Base-by-base conservation (phyloP, 2,888 invertebrate species). In the Seira ritae region DNA sequence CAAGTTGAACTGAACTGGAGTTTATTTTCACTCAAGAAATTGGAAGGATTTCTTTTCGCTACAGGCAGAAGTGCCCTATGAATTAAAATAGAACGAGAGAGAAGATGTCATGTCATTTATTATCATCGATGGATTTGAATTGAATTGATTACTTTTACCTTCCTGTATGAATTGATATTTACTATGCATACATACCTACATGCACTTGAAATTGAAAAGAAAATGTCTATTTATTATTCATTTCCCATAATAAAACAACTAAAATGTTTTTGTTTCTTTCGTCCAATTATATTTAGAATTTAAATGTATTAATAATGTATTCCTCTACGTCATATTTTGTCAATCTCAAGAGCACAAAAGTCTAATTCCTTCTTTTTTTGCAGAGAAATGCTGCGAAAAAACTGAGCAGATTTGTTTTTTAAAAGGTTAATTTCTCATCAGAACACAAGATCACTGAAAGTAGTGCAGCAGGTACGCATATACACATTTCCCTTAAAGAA, bases 381-480 rank as follows among this genome's bases (percentile, higher is more conserved):
- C 77, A 78, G 75, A 8, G 50, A 8, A 31, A 83, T 78, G 77
- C 82, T 83, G 82, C 77, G 76, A 77, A 50, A 42, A 50, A 50
- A 77, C 72, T 83, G 82, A 83, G 82, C 82, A 77, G 82, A 73
- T 72, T 73, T 72, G 42, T 46, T 70, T 75, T 81, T 81, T 69
- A 68, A 24, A 78, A 70, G 67, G 50, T 70, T 70, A 70, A 50
- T 65, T 65, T 72, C 77, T 77, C 50, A 50, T 50, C 67, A 72
- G 82, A 83, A 83, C 82, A 83, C 82, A 83, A 78, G 77, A 83
- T 83, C 82, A 83, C 82, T 78, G 82, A 83, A 83, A 83, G 82
- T n/a, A n/a, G n/a, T 83, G 82, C 82, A 83, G 82, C 82, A 83
- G 82, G 82, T 83, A 83, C 82, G 72, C 77, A 82, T 55, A 81